A percentile compares a stretch with the other conserved stretches of the same genome.
phyloP scores from a whole-genome alignment of 2,113 vertebrate species.

The Mola mola region DNA sequence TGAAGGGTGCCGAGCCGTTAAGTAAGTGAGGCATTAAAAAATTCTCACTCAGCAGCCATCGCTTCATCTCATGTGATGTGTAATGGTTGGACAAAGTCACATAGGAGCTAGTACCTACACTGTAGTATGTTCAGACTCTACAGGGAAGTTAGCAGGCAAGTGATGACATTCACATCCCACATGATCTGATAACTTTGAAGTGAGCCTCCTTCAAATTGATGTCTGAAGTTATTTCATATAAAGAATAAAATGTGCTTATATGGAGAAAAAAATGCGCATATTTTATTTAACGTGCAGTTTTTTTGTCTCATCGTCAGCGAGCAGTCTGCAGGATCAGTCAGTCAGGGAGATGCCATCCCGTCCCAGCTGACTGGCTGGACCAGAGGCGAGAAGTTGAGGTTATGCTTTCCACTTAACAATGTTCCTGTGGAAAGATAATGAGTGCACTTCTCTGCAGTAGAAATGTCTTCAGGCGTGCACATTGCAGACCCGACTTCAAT shows the following conservation, averaged over 20 bases:
- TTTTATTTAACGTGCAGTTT: background rate
- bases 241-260: slow-evolving; percentile 11
- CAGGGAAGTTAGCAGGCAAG: background rate
- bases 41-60: slow-evolving; percentile 29
- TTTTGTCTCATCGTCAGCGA: slow-evolving; percentile 1
- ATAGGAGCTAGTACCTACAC: background rate
- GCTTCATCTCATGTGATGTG: slow-evolving; percentile 2
- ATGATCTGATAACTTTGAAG: background rate
- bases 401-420: slow-evolving; percentile 28
- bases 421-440: slow-evolving; percentile 51
- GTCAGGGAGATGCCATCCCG: background rate
- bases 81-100: slow-evolving; percentile 1
- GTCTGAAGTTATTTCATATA: background rate
- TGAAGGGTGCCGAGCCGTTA: slow-evolving; percentile 39
- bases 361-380: slow-evolving; percentile 2
- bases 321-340: background rate
- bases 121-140: too few species aligned
- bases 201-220: background rate
- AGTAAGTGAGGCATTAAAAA: slow-evolving; percentile 19
- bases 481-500: slow-evolving; percentile 20
- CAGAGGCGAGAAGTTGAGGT: slow-evolving; percentile 33
- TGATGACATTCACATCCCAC: slow-evolving; percentile 9
- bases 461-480: slow-evolving; percentile 37
- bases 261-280: too few species aligned
- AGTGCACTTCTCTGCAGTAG: slow-evolving; percentile 23